A percentile compares a stretch with the other conserved stretches of the same genome.
Evolutionary conservation across 2,113 vertebrate species (phyloP).

Genomic region (Rhynchopsitta pachyrhyncha): DNA sequence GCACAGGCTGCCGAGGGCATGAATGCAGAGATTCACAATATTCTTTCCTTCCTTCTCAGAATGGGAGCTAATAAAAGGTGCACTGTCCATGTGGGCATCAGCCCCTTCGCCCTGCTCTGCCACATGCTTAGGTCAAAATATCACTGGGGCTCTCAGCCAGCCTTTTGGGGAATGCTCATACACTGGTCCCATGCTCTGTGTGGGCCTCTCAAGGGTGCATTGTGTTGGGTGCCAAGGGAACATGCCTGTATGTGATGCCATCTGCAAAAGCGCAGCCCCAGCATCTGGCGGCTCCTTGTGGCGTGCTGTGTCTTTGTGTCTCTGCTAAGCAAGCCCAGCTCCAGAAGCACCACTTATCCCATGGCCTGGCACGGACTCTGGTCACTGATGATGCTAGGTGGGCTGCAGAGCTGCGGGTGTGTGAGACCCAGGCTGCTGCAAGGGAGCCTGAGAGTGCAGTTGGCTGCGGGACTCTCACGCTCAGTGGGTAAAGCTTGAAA

Average conservation of each 20-base stretch:
- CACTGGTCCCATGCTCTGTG: background rate
- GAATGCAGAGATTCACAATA: conserved; percentile 44
- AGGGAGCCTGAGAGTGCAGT: background rate
- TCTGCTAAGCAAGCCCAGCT: background rate
- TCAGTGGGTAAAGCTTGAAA: conserved; percentile 12
- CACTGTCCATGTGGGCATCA: background rate
- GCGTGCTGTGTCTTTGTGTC: background rate
- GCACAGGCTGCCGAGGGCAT: background rate
- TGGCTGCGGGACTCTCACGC: background rate
- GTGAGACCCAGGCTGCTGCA: background rate
- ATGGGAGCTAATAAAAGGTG: conserved; percentile 10
- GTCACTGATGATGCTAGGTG: fast-evolving
- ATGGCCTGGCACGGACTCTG: background rate
- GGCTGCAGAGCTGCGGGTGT: background rate
- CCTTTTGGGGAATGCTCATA: background rate
- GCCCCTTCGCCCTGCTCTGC: background rate
- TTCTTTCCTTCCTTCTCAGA: background rate
- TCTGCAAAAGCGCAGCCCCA: background rate
- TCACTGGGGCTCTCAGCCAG: background rate
- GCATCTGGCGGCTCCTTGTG: background rate
- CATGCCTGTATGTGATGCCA: background rate
- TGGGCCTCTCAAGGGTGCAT: background rate
- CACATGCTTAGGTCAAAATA: background rate
- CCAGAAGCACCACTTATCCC: background rate
- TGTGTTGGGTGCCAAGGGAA: background rate